phyloP scores from a whole-genome alignment of 2,113 vertebrate species.

The Gymnocephalus cernua region DNA sequence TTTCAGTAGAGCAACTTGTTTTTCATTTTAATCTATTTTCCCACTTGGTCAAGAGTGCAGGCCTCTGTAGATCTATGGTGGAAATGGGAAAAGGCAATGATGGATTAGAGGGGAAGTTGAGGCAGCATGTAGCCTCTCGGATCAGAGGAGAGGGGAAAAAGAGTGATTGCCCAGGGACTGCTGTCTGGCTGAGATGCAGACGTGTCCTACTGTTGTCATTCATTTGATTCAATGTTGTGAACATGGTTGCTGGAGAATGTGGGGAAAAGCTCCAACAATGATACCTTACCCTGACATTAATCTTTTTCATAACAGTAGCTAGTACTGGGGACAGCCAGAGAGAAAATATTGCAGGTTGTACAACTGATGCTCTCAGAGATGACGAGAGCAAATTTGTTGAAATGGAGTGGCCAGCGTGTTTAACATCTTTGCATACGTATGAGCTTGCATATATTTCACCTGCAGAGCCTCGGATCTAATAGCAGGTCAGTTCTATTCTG shows the following conservation, averaged over 20 bases:
- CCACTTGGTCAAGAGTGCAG: conserved; percentile 58
- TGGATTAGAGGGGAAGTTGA: conserved; percentile 69
- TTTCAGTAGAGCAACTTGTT: conserved; percentile 25
- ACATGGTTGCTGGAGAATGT: conserved; percentile 42
- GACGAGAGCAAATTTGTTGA: conserved; percentile 17
- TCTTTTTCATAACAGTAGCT: conserved; percentile 15
- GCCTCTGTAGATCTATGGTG: conserved; percentile 57
- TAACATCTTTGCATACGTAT: conserved; percentile 18
- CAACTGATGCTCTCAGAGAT: conserved; percentile 31
- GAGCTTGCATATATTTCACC: background rate
- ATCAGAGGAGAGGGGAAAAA: conserved; percentile 17
- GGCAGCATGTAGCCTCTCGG: conserved; percentile 56
- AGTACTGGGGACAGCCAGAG: conserved; percentile 25
- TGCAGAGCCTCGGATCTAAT: background rate
- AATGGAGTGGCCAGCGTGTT: conserved; percentile 13
- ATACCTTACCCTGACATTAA: conserved; percentile 44
- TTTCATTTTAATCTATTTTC: conserved; percentile 57
- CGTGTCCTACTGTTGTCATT: conserved; percentile 56
- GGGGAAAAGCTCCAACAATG: conserved; percentile 20
- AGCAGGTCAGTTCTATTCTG: background rate
- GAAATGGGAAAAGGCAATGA: conserved; percentile 73
- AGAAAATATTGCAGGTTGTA: conserved; percentile 35
- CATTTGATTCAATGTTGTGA: conserved; percentile 60
- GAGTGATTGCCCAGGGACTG: conserved; percentile 51
- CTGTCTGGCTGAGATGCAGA: conserved; percentile 31